Evolutionary conservation across 2,888 invertebrate species (phyloP), one percentile per base, ranked within the genome.

Genomic region (Gymnoscelis rufifasciata): DNA sequence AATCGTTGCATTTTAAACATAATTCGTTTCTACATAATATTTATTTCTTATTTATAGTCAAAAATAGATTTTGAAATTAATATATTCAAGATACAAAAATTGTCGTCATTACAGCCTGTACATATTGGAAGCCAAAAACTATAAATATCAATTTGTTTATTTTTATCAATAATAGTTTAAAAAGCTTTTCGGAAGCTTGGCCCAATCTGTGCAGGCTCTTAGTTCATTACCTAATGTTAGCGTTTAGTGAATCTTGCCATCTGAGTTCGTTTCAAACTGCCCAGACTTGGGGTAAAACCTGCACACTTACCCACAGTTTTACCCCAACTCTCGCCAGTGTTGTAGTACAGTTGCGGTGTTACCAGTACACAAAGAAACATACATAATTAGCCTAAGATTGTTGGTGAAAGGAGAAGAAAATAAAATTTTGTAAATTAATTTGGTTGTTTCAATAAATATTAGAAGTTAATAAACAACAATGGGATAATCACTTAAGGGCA

Each of bases 211-310:
- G 7, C 19, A 35, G 10, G 11, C n/a, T 19, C 7, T n/a, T 65
- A 51, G 66, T 67, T 3, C 19, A 19, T 19, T 68, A 68, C 60
- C 65, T 61, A 78, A 83, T 86, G 87, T 88, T 88, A 88, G 87
- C 87, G 87, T 88, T 87, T 86, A 82, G 73, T 76, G 74, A 80
- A 68, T 81, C 83, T 84, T 86, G 86, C 86, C 86, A 84, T 83
- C 74, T 78, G 72, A 64, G 77, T 75, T 77, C 71, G 69, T 80
- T 78, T 76, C 68, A 66, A 75, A 72, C 70, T 64, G 63, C 60
- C 58, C 64, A 61, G 71, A 60, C 66, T 74, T 71, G 60, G 56
- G 62, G 60, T 58, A 48, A 43, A 47, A 23, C 49, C 42, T 48
- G 51, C 10, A 36, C 39, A 19, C 33, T 29, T 45, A 41, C 27